Conservation (phyloP, 2,888 invertebrate genomes). For the Pycnomerus fuliginosus region DNA sequence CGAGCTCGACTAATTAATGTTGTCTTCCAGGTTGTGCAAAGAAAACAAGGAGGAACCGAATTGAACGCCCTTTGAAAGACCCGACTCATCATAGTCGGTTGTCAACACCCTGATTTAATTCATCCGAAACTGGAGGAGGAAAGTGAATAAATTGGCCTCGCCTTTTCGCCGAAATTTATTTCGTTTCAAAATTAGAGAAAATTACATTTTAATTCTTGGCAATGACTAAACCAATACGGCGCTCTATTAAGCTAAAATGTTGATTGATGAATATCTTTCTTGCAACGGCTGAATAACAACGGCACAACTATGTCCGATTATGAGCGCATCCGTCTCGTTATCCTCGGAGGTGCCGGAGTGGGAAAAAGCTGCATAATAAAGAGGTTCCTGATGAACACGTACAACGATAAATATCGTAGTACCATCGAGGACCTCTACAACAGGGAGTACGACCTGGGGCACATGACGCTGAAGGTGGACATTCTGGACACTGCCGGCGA, state of each 20-base stretch:
- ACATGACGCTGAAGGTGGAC: constrained; percentile 71
- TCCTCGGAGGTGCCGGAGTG: constrained; percentile 78
- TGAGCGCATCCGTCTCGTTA: constrained; percentile 79
- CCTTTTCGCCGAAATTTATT: too few species aligned
- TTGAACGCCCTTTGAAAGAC: too few species aligned
- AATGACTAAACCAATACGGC: too few species aligned
- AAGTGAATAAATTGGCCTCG: neutral
- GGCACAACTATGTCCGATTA: constrained; percentile 64
- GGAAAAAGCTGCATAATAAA: constrained; percentile 85
- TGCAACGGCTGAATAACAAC: constrained; percentile 44
- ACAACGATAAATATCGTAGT: constrained; percentile 76
- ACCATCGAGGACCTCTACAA: constrained; percentile 89
- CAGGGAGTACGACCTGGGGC: constrained; percentile 77
- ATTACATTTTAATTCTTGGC: too few species aligned
- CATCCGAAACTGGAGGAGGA: constrained; percentile 3
- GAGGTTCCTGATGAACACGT: constrained; percentile 77
- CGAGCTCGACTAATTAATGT: too few species aligned
- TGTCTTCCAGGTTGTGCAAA: too few species aligned
- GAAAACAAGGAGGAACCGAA: too few species aligned
- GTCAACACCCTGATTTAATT: constrained; percentile 5
- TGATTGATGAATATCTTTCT: too few species aligned
- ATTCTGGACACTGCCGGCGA: constrained; percentile 83
- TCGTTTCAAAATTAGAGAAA: too few species aligned
- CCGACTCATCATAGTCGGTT: constrained; percentile 4
- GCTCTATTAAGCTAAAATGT: too few species aligned